Conservation (phyloP, 2,113 vertebrate genomes). For the Crotalus tigris region DNA sequence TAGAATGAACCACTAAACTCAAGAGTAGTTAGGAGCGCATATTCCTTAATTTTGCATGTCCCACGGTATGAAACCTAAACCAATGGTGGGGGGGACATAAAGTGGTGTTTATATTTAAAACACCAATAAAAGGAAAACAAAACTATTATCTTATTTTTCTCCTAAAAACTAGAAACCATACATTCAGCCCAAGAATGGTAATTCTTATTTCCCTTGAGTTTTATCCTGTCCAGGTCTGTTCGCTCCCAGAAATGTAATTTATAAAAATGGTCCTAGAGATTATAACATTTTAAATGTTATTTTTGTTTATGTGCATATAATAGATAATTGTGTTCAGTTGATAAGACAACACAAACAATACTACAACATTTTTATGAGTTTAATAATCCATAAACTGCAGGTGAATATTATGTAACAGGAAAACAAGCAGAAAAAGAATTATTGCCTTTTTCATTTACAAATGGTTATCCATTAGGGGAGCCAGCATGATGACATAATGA, state of each 20-base stretch:
- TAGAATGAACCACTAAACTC: background rate
- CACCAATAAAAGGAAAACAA: background rate
- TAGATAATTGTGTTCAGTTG: background rate
- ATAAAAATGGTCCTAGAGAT: background rate
- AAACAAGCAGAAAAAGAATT: slow-evolving; percentile 38
- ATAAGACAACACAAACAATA: background rate
- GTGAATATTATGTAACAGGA: slow-evolving; percentile 18
- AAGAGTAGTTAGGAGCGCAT: too few relatives aligned
- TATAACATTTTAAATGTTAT: background rate
- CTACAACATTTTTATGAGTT: background rate
- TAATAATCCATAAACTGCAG: slow-evolving; percentile 40
- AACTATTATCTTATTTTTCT: background rate
- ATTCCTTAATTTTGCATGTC: background rate
- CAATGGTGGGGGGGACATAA: background rate
- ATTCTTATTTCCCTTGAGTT: background rate
- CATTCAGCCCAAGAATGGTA: background rate
- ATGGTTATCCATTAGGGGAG: slow-evolving; percentile 19
- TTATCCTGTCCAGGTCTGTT: too few relatives aligned
- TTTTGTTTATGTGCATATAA: background rate
- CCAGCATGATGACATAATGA: slow-evolving; percentile 12
- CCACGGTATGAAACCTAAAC: background rate
- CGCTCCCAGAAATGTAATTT: too few relatives aligned
- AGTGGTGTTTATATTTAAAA: background rate
- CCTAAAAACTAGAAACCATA: background rate
- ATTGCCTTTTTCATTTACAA: slow-evolving; percentile 27